phyloP scores from a whole-genome alignment of 2,113 vertebrate species.

The Petromus typicus region DNA sequence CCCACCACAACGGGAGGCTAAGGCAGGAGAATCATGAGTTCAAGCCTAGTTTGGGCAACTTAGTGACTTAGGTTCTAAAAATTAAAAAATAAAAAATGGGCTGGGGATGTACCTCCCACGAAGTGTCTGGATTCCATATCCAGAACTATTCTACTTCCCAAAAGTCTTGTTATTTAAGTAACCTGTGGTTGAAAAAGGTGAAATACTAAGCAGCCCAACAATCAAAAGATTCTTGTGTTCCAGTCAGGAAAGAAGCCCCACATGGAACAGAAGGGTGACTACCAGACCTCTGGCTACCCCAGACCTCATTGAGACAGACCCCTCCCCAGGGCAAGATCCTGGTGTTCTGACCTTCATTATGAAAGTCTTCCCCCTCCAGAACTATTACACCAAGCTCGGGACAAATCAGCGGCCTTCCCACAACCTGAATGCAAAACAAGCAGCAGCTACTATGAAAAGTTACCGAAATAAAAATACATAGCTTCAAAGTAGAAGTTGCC shows the following conservation, averaged over 20 bases:
- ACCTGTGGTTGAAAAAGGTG: neutral
- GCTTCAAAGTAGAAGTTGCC: neutral
- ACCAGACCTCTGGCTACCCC: neutral
- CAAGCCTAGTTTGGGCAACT: neutral
- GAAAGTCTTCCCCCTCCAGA: neutral
- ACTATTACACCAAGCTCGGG: too few relatives aligned
- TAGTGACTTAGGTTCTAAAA: neutral
- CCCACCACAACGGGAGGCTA: neutral
- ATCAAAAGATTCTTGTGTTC: neutral
- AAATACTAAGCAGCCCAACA: neutral
- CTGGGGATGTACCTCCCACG: neutral
- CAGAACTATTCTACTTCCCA: neutral
- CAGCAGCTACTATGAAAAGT: neutral
- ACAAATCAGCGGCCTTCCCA: neutral
- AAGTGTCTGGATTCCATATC: neutral
- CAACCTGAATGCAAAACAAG: neutral
- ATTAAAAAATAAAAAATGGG: neutral
- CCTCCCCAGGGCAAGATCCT: neutral
- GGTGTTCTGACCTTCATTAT: neutral
- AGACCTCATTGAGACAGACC: neutral
- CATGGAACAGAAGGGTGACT: neutral
- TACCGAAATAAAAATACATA: neutral
- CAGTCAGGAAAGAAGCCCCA: neutral
- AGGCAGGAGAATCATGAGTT: neutral
- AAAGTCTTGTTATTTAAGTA: neutral